A percentile compares a stretch with the other conserved stretches of the same genome.
Conservation (phyloP, 92 coral and sea anemone species). For the Actinernus sp. region DNA sequence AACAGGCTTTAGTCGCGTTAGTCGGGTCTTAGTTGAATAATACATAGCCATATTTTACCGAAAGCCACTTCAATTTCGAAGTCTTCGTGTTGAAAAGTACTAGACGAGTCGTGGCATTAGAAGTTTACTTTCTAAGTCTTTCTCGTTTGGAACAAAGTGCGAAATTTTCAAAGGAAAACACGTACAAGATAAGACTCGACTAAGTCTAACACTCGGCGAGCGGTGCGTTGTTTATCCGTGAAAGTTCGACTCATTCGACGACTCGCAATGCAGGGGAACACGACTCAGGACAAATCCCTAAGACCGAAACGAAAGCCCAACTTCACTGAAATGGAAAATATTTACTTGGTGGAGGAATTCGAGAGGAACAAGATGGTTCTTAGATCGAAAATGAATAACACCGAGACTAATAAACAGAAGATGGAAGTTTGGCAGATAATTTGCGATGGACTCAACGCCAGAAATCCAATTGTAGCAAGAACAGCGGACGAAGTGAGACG, state of each 20-base stretch:
- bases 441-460: slow-evolving; percentile 67
- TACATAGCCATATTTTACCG: slow-evolving; percentile 8
- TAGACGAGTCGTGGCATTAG: too few species aligned
- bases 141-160: too few species aligned
- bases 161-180: too few species aligned
- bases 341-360: slow-evolving; percentile 75
- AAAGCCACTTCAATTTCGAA: too few species aligned
- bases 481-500: slow-evolving; percentile 82
- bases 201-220: neutral
- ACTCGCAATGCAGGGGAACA: too few species aligned
- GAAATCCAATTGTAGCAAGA: slow-evolving; percentile 61
- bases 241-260: too few species aligned
- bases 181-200: too few species aligned
- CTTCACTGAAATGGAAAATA: slow-evolving; percentile 84
- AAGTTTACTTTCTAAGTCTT: too few species aligned
- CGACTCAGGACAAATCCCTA: neutral
- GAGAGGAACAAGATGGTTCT: slow-evolving; percentile 70
- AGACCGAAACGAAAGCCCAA: slow-evolving; percentile 81
- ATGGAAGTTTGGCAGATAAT: slow-evolving; percentile 80
- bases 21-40: slow-evolving; percentile 42
- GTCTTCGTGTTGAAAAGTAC: too few species aligned
- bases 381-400: slow-evolving; percentile 72
- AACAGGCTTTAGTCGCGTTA: slow-evolving; percentile 11
- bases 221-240: too few species aligned
- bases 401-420: slow-evolving; percentile 74